A percentile compares a stretch with the other conserved stretches of the same genome.
Evolutionary conservation across 2,888 invertebrate genomes (phyloP).

Genomic region (Zootermopsis nevadensis): DNA sequence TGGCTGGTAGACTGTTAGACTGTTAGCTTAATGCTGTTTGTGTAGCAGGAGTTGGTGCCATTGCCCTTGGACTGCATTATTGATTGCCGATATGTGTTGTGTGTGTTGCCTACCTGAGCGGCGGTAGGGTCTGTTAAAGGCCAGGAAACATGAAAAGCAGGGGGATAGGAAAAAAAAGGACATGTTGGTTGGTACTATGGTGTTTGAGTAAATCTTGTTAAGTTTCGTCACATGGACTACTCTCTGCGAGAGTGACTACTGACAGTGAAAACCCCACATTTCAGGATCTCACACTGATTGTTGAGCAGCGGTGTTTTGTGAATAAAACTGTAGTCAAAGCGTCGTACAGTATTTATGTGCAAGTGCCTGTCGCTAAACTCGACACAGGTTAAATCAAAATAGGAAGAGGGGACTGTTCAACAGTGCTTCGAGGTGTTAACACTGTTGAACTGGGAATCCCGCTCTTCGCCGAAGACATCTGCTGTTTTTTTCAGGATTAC

Average conservation of each 20-base stretch:
- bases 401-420: not conserved
- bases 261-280: not conserved
- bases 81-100: conserved; percentile 45
- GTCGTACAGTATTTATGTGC: not conserved
- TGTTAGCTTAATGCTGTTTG: conserved; percentile 27
- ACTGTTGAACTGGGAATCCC: not conserved
- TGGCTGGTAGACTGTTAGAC: too few species aligned
- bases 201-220: conserved; percentile 25
- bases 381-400: conserved; percentile 1
- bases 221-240: conserved; percentile 2
- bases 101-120: conserved; percentile 41
- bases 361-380: not conserved
- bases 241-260: conserved; percentile 8
- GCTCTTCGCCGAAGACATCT: too few species aligned
- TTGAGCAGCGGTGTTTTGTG: not conserved
- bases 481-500: too few species aligned
- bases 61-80: conserved; percentile 42
- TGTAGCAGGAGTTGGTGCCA: conserved; percentile 35
- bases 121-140: conserved; percentile 4
- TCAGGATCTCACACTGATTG: not conserved
- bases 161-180: not conserved
- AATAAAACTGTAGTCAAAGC: not conserved
- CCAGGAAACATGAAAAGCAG: not conserved
- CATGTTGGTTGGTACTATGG: not conserved
- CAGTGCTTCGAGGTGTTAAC: not conserved